Conservation (phyloP, 1,140 invertebrate species). For the Drosophila repleta region DNA sequence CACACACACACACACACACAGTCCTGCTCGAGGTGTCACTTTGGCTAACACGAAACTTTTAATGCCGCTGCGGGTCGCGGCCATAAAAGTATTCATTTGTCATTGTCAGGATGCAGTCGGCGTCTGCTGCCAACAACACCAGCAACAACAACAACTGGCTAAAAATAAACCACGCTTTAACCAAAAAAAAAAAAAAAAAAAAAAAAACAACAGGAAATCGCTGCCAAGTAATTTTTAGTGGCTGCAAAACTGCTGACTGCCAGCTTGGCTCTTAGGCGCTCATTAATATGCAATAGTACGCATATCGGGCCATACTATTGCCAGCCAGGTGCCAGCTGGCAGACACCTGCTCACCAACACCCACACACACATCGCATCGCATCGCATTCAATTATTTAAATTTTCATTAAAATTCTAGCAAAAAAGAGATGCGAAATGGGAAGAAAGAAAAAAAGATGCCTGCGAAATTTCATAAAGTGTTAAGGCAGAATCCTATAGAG, state of each 20-base stretch:
- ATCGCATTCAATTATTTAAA: conserved; percentile 79
- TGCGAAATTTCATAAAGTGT: conserved; percentile 72
- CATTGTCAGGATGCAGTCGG: conserved; percentile 66
- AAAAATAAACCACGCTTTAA: conserved; percentile 13
- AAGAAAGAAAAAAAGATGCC: not conserved
- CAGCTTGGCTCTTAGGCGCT: conserved; percentile 54
- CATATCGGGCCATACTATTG: conserved; percentile 8
- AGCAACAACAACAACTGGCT: not conserved
- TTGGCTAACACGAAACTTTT: conserved; percentile 73
- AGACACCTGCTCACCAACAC: conserved; percentile 25
- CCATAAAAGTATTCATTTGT: conserved; percentile 82
- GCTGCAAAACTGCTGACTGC: conserved; percentile 48
- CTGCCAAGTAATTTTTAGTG: conserved; percentile 24
- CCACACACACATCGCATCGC: conserved; percentile 24
- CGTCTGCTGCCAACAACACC: conserved; percentile 19
- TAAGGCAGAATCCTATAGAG: conserved; percentile 68
- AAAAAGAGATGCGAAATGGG: conserved; percentile 24
- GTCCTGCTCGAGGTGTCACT: conserved; percentile 61
- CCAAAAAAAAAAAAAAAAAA: conserved; percentile 54
- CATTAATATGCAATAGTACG: conserved; percentile 78
- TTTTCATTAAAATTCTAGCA: conserved; percentile 76
- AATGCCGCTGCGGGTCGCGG: conserved; percentile 68
- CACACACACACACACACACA: conserved; percentile 21
- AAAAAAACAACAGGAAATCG: conserved; percentile 41
- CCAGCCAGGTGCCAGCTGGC: conserved; percentile 26